Evolutionary conservation across 2,797 vertebrate genomes (phyloP).

Genomic region (Crocidura indochinensis): DNA sequence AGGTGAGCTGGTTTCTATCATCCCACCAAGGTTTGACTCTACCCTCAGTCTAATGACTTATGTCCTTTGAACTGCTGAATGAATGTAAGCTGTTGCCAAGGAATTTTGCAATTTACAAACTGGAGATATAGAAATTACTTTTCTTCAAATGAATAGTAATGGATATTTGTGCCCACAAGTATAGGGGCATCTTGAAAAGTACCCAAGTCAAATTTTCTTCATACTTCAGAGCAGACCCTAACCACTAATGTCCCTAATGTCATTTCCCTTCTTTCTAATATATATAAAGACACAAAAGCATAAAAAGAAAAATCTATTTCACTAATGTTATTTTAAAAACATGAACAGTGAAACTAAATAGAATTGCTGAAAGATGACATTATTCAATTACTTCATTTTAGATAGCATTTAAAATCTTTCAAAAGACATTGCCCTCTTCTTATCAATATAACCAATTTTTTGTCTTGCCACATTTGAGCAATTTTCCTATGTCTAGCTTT

Average conservation of each 20-base stretch:
- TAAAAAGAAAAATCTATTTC: background rate
- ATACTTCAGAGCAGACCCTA: background rate
- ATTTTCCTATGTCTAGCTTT: slow-evolving; percentile 26
- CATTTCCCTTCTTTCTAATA: background rate
- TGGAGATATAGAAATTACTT: slow-evolving; percentile 55
- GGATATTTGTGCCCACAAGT: slow-evolving; percentile 28
- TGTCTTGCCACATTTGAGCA: background rate
- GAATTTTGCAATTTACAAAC: slow-evolving; percentile 65
- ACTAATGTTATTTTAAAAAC: background rate
- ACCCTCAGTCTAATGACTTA: slow-evolving; percentile 47
- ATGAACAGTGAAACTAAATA: slow-evolving; percentile 24
- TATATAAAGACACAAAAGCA: background rate
- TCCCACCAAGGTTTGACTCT: slow-evolving; percentile 29
- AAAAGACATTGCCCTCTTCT: slow-evolving; percentile 42
- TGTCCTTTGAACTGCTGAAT: slow-evolving; percentile 48
- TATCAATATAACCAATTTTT: slow-evolving; percentile 5
- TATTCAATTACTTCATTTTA: slow-evolving; percentile 36
- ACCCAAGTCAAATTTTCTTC: slow-evolving; percentile 16
- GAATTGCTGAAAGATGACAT: slow-evolving; percentile 4
- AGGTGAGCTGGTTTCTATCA: background rate
- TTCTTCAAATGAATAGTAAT: slow-evolving; percentile 54
- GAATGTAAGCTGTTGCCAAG: slow-evolving; percentile 60
- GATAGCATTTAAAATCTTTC: slow-evolving; percentile 51
- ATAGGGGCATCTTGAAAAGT: slow-evolving; percentile 40
- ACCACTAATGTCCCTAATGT: background rate